Evolutionary conservation across 2,888 invertebrate species (phyloP), one percentile per base, ranked within the genome.

Genomic region (Oegoconia quadripuncta): DNA sequence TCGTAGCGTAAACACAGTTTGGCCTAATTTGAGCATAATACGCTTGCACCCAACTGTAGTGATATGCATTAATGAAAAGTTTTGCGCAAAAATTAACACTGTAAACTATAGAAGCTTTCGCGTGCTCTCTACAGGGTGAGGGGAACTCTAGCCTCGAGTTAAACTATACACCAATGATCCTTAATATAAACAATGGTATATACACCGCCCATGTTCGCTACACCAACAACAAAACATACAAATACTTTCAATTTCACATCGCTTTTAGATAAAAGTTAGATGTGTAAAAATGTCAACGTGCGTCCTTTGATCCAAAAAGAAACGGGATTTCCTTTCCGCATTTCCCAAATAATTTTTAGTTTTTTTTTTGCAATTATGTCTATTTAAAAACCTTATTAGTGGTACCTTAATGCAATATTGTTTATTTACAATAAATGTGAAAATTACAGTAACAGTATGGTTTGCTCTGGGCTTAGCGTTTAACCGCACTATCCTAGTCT

Each of bases 111-210:
- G 12, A 25, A 25, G 25, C 11, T 25, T 11, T 31, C 12, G 27
- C 28, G 41, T 41, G 32, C 20, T 25, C 15, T n/a, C 27, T 36
- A 34, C 25, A 13, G 5, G 11, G 8, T 23, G 28, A 44, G 29
- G 29, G 33, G 37, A 34, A 39, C 59, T 50, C 68, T 76, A 79
- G 78, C 80, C 77, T 77, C 76, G 56, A 63, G 58, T 54, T 61
- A 63, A 59, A 44, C 57, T 41, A 42, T 37, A 57, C 52, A 64
- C 60, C 50, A 59, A 75, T 79, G 82, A 82, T 82, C 81, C 81
- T 83, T 82, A 82, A 82, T 81, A 81, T 82, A 81, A 80, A 73
- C 54, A 46, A 46, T 52, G 44, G 39, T 48, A 46, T 39, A 47
- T 44, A 49, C 39, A 57, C 42, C 45, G 46, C 49, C 48, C 44